Base-by-base conservation (phyloP, 2,888 invertebrate genomes). In the Erebia aethiops region DNA sequence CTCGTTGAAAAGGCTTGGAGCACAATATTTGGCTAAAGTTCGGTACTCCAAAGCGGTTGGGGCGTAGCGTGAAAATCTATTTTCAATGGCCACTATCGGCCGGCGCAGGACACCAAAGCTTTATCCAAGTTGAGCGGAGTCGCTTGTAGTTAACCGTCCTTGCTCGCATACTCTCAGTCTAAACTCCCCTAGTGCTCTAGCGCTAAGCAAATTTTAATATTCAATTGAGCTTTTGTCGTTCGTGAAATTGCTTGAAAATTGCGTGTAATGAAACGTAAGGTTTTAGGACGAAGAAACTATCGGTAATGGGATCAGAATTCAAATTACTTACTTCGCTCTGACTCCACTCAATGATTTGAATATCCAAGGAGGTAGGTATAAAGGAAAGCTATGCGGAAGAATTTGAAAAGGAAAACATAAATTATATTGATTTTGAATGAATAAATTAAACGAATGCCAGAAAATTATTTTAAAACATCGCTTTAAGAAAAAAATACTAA, bases 31-130 rank as follows among this genome's bases (percentile, higher is more conserved):
- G 82, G 82, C 85, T 85, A 80, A 90, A 92, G 89, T 92, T 92
- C 74, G 77, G 73, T 84, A 82, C 85, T 87, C 85, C 77, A 84
- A 86, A 86, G 83, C 84, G 82, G 83, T 84, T 82, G 78, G 82
- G 84, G 85, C 85, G 88, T 84, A 88, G 90, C 91, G 91, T 92
- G 92, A 90, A 92, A 92, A 92, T 92, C 92, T 92, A 92, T 92
- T 92, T 92, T 91, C 89, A 92, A 93, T 92, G 92, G 88, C 79
- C 90, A 89, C 91, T 92, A 92, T 92, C 92, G 91, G 89, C 82
- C 85, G 83, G 82, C 84, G 83, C 89, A 88, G 89, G 88, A 87
- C 89, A 87, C 87, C 82, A 87, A 89, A 88, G 90, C 89, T 91
- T 92, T 90, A 87, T 86, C 87, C 75, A 91, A 91, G 90, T 92